phyloP scores from a whole-genome alignment of 2,797 vertebrate species.

The Margarornis squamiger region DNA sequence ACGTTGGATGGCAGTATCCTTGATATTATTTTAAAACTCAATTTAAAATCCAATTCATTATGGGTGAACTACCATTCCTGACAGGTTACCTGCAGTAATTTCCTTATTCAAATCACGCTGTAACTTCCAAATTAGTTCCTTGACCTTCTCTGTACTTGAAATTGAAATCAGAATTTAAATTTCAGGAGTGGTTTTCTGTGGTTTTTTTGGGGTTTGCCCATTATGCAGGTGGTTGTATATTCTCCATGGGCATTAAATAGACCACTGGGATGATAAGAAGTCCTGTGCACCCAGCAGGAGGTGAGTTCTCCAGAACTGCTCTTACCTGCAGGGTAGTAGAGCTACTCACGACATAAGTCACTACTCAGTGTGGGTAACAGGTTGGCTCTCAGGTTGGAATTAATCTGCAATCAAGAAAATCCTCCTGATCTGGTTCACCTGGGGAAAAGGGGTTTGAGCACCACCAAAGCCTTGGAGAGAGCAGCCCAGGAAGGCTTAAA shows the following conservation, averaged over 20 bases:
- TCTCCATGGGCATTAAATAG: accelerated
- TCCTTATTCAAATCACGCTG: neutral
- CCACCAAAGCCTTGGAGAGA: neutral
- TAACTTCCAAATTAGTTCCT: neutral
- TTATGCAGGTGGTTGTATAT: accelerated
- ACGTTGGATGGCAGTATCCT: neutral
- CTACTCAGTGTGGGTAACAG: neutral
- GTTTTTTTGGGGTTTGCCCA: neutral
- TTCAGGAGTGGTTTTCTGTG: neutral
- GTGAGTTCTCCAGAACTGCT: neutral
- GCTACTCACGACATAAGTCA: neutral
- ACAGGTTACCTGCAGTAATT: neutral
- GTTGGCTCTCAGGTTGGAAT: neutral
- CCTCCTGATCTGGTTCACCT: neutral
- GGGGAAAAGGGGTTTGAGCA: neutral
- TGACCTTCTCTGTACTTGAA: neutral
- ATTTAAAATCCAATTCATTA: neutral
- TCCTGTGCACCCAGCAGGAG: neutral
- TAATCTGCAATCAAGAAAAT: neutral
- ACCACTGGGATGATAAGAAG: neutral
- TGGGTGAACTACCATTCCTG: neutral
- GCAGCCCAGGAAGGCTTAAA: neutral
- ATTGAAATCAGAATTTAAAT: neutral
- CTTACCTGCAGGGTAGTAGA: neutral
- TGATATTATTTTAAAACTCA: neutral